These are phyloP conservation scores for Drosophila pseudoananassae DNA, from an alignment of 1,140 invertebrate genomes.

Conservation along the genomic window DNA sequence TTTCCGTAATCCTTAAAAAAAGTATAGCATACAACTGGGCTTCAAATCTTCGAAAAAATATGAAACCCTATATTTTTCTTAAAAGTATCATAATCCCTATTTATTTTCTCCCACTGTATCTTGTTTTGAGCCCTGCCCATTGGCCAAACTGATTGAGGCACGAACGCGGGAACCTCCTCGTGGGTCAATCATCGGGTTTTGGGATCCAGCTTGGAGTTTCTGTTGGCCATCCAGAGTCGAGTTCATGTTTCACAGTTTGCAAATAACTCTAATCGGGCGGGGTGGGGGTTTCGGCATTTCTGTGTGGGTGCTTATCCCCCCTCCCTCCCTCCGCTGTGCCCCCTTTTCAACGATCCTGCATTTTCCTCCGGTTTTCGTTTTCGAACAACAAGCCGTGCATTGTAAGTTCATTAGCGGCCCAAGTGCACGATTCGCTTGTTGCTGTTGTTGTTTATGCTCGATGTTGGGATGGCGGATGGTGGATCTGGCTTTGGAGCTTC, in stretches of 20 bases:
- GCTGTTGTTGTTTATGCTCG: slow-evolving; percentile 13
- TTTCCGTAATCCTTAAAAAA: not conserved
- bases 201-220: slow-evolving; percentile 5
- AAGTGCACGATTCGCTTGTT: slow-evolving; percentile 69
- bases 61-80: too few relatives aligned
- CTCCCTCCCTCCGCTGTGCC: not conserved
- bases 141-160: slow-evolving; percentile 69
- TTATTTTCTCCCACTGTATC: slow-evolving; percentile 6
- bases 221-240: slow-evolving; percentile 19
- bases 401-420: slow-evolving; percentile 81
- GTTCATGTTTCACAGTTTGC: slow-evolving; percentile 67
- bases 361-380: slow-evolving; percentile 37
- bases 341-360: slow-evolving; percentile 27
- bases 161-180: slow-evolving; percentile 53
- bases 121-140: slow-evolving; percentile 39
- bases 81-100: not conserved
- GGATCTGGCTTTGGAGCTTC: slow-evolving; percentile 18
- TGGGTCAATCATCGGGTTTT: slow-evolving; percentile 60
- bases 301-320: slow-evolving; percentile 28
- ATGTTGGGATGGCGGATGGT: slow-evolving; percentile 9
- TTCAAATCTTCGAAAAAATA: not conserved
- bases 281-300: slow-evolving; percentile 20
- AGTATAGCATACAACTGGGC: not conserved
- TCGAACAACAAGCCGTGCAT: slow-evolving; percentile 69
- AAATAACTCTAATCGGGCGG: slow-evolving; percentile 46